Conservation (phyloP, 2,888 invertebrate genomes). For the Oligia fasciuncula region DNA sequence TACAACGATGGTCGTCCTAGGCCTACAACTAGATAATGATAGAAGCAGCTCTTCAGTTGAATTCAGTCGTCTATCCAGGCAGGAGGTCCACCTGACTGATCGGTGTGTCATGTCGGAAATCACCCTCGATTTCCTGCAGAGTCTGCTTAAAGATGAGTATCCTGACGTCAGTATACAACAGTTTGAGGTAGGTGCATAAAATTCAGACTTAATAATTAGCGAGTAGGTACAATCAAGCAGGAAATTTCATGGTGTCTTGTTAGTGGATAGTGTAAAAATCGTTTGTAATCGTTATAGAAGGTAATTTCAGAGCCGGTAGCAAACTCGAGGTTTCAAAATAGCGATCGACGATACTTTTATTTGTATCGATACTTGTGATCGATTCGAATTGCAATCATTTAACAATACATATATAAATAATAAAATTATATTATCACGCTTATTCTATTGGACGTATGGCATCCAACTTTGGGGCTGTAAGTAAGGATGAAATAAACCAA, state of each 20-base stretch:
- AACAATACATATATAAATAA: too few species aligned
- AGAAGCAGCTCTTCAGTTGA: slow-evolving; percentile 37
- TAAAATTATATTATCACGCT: too few species aligned
- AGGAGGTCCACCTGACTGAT: slow-evolving; percentile 28
- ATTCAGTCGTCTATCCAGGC: slow-evolving; percentile 40
- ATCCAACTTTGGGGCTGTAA: background rate
- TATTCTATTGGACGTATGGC: background rate
- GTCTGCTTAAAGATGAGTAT: slow-evolving; percentile 88
- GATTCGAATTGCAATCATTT: background rate
- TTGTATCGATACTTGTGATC: background rate
- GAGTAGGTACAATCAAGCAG: background rate
- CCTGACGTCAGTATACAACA: slow-evolving; percentile 89
- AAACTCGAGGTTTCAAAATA: background rate
- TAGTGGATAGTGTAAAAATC: background rate
- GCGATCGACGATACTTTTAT: background rate
- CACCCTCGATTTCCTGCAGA: slow-evolving; percentile 89
- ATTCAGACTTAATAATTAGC: background rate
- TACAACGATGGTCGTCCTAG: slow-evolving; percentile 22
- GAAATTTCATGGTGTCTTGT: background rate
- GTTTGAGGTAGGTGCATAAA: slow-evolving; percentile 84
- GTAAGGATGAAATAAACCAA: background rate
- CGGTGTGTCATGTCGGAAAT: slow-evolving; percentile 80
- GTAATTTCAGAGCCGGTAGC: background rate
- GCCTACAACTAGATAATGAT: slow-evolving; percentile 41
- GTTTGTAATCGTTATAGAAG: background rate